Conservation (phyloP, 2,797 vertebrate genomes). For the Halcyon leucocephala region DNA sequence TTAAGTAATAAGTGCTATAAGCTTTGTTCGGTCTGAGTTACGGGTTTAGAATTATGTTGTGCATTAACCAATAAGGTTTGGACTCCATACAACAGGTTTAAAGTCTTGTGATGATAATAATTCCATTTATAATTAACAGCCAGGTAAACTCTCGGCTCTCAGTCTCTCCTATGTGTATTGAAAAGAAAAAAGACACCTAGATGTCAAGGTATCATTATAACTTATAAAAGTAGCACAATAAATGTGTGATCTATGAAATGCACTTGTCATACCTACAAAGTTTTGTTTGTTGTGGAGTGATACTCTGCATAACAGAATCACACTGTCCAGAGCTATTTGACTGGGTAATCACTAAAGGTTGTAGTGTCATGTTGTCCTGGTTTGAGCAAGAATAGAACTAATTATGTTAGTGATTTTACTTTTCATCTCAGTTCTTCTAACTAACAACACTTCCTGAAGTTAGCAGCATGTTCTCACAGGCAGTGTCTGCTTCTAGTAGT, state of each 20-base stretch:
- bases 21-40: background rate
- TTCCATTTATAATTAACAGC: background rate
- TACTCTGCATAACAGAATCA: background rate
- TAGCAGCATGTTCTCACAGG: too few relatives aligned
- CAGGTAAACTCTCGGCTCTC: background rate
- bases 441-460: too few relatives aligned
- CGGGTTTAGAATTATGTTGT: constrained; percentile 1
- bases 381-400: too few relatives aligned
- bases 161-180: background rate
- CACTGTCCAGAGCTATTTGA: background rate
- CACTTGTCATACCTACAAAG: background rate
- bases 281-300: background rate
- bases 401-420: too few relatives aligned
- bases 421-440: too few relatives aligned
- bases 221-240: background rate
- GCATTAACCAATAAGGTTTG: background rate
- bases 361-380: background rate
- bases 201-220: background rate
- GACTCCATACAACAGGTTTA: background rate
- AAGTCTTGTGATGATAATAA: background rate
- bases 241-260: background rate
- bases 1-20: background rate
- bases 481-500: too few relatives aligned
- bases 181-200: background rate
- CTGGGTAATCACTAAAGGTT: background rate